Conservation (phyloP, 2,113 vertebrate species). For the Saguinus midas region DNA sequence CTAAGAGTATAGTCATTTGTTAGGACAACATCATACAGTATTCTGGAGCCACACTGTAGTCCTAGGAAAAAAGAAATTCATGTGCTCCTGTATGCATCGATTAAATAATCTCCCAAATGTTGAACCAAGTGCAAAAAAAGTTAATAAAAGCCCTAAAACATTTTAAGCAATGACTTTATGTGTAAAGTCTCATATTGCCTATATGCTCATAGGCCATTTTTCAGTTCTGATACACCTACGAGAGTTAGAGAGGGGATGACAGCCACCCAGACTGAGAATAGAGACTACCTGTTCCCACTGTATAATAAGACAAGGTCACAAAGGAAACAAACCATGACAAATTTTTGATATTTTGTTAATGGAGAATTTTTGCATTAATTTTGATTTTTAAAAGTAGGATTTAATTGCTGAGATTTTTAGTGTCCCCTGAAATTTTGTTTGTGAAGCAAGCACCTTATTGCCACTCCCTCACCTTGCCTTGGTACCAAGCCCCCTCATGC, state of each 20-base stretch:
- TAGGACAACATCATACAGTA: fast-evolving
- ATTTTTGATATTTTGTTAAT: background rate
- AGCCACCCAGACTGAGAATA: background rate
- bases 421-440: background rate
- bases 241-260: background rate
- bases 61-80: background rate
- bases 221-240: background rate
- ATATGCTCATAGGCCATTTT: background rate
- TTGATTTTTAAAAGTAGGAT: background rate
- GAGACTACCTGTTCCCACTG: fast-evolving
- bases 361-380: background rate
- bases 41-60: background rate
- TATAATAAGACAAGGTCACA: background rate
- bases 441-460: background rate
- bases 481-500: background rate
- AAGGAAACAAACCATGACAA: background rate
- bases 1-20: background rate
- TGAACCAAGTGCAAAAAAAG: background rate
- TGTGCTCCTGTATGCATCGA: background rate
- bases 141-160: background rate
- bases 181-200: background rate
- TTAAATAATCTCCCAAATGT: background rate
- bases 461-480: background rate
- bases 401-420: background rate
- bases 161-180: background rate